phyloP scores from a whole-genome alignment of 2,888 invertebrate species.

The Punctoribates punctum region DNA sequence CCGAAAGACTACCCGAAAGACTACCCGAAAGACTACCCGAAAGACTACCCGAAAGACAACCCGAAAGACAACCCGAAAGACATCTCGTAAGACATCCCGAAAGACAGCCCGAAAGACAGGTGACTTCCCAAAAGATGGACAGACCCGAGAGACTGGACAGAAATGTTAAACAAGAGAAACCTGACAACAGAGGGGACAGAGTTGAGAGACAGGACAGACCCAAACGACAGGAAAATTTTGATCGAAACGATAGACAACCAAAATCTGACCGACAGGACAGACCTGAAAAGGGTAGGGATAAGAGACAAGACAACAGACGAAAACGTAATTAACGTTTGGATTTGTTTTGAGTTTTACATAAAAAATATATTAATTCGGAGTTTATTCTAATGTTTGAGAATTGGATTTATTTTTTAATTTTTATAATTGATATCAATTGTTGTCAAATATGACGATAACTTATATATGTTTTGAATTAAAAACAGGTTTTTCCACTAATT shows the following conservation, averaged over 20 bases:
- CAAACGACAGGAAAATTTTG: not conserved
- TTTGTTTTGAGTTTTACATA: not conserved
- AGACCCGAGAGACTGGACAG: not conserved
- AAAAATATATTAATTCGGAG: not conserved
- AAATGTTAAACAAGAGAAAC: too few relatives aligned
- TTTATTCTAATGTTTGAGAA: not conserved
- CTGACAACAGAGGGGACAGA: too few relatives aligned
- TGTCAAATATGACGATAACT: too few relatives aligned
- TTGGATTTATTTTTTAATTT: conserved; percentile 3
- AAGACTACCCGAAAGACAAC: too few relatives aligned
- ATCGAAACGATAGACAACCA: not conserved
- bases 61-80: too few relatives aligned
- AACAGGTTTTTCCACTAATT: too few relatives aligned
- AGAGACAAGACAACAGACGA: not conserved
- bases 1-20: too few relatives aligned
- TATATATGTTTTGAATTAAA: too few relatives aligned
- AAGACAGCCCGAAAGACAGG: not conserved
- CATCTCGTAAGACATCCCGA: too few relatives aligned
- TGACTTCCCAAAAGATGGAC: conserved; percentile 50
- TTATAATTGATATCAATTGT: too few relatives aligned
- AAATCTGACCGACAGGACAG: not conserved
- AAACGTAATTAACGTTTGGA: not conserved
- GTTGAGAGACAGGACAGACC: not conserved
- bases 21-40: conserved; percentile 48
- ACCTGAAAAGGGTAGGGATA: not conserved